Conservation (phyloP, 1,140 invertebrate genomes). For the Archegozetes longisetosus region DNA sequence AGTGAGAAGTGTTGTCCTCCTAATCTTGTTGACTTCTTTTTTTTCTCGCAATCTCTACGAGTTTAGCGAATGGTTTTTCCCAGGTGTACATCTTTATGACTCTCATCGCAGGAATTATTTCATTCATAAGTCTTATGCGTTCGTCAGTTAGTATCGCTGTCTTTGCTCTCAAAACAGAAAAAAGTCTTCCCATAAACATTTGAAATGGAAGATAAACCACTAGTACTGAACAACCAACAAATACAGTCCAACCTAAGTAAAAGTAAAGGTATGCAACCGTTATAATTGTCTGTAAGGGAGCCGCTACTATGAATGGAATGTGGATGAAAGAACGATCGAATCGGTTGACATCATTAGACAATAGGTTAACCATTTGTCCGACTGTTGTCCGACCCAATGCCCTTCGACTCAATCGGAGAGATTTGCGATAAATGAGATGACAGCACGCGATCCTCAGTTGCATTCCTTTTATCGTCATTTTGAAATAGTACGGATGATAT, state of each 20-base stretch:
- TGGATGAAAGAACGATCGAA: conserved; percentile 31
- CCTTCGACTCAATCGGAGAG: conserved; percentile 32
- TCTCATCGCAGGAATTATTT: conserved; percentile 71
- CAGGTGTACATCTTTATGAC: conserved; percentile 82
- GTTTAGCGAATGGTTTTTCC: conserved; percentile 53
- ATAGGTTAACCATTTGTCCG: conserved; percentile 76
- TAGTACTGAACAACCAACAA: conserved; percentile 58
- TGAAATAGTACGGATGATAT: conserved; percentile 61
- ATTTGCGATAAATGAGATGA: conserved; percentile 38
- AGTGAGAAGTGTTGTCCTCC: conserved; percentile 46
- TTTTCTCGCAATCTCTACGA: conserved; percentile 40
- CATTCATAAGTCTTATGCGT: conserved; percentile 65
- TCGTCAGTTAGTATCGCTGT: conserved; percentile 59
- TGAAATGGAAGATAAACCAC: conserved; percentile 65
- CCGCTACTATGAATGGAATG: conserved; percentile 38
- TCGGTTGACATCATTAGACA: conserved; percentile 58
- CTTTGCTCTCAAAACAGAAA: conserved; percentile 33
- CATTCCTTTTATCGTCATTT: conserved; percentile 36
- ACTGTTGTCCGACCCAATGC: conserved; percentile 54
- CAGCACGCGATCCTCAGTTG: conserved; percentile 32
- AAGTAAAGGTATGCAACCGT: conserved; percentile 54
- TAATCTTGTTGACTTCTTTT: conserved; percentile 48
- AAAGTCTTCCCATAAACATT: conserved; percentile 48
- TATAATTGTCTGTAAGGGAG: conserved; percentile 50
- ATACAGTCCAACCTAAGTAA: conserved; percentile 50